Percentiles rank a stretch among this genome's conserved stretches.
Evolutionary conservation across 2,888 invertebrate species (phyloP).

Genomic region (Agonopterix heracliana): DNA sequence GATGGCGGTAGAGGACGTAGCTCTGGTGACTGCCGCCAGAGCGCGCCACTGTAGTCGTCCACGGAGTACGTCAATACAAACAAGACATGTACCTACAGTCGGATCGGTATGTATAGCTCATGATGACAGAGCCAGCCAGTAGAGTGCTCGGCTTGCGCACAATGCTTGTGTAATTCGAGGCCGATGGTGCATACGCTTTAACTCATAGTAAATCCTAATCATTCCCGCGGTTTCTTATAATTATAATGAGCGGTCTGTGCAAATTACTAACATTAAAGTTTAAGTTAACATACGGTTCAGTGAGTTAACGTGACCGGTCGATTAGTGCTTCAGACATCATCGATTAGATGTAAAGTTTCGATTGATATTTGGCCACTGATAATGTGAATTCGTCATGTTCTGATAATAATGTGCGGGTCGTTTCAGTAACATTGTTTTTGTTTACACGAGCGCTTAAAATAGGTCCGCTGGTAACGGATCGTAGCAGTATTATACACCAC

Average conservation of each 20-base stretch:
- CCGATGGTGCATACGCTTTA: slow-evolving; percentile 51
- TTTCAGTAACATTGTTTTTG: slow-evolving; percentile 27
- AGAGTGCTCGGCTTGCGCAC: slow-evolving; percentile 54
- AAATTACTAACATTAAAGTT: slow-evolving; percentile 28
- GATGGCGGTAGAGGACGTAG: slow-evolving; percentile 5
- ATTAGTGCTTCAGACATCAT: slow-evolving; percentile 35
- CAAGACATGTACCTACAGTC: slow-evolving; percentile 37
- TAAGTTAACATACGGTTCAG: slow-evolving; percentile 34
- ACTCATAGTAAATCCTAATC: slow-evolving; percentile 37
- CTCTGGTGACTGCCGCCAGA: slow-evolving; percentile 27
- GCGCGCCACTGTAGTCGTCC: slow-evolving; percentile 43
- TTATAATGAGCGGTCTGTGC: slow-evolving; percentile 49
- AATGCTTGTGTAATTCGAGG: slow-evolving; percentile 59
- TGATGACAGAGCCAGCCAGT: slow-evolving; percentile 57
- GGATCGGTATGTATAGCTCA: slow-evolving; percentile 39
- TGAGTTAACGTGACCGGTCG: slow-evolving; percentile 35
- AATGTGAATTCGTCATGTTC: slow-evolving; percentile 33
- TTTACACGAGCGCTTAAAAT: slow-evolving; percentile 17
- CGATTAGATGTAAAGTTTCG: slow-evolving; percentile 38
- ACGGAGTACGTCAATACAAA: slow-evolving; percentile 68
- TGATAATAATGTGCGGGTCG: slow-evolving; percentile 48
- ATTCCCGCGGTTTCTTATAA: slow-evolving; percentile 48
- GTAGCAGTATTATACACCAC: slow-evolving; percentile 11
- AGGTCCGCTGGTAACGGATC: slow-evolving; percentile 6
- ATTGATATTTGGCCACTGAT: slow-evolving; percentile 36